Evolutionary conservation across 2,797 vertebrate genomes (phyloP).

Genomic region (Melanogrammus aeglefinus): DNA sequence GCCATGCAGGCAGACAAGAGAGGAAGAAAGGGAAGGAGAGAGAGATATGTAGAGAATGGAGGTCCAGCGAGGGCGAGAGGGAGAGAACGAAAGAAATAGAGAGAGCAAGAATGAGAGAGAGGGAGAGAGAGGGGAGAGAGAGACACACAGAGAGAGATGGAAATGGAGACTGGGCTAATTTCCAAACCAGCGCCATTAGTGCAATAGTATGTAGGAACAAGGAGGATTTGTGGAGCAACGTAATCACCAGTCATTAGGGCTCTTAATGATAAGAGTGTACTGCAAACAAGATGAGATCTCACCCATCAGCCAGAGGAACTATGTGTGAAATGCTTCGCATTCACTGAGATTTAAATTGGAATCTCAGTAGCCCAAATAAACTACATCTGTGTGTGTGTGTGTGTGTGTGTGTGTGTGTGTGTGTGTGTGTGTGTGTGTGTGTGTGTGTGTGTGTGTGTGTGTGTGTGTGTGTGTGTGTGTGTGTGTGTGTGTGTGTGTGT

Average conservation of each 20-base stretch:
- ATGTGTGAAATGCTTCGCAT: background rate
- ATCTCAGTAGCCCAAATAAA: background rate
- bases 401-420: background rate
- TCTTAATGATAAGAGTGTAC: conserved; percentile 23
- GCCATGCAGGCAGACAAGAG: background rate
- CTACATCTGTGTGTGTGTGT: background rate
- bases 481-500: background rate
- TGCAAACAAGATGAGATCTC: background rate
- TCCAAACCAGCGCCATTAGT: background rate
- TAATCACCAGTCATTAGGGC: conserved; percentile 13
- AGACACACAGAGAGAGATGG: conserved; percentile 4
- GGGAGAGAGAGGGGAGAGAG: conserved; percentile 5
- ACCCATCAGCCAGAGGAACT: background rate
- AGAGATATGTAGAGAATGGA: background rate
- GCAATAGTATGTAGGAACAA: background rate
- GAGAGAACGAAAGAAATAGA: conserved; percentile 1
- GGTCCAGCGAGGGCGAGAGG: background rate
- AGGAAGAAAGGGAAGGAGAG: background rate
- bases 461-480: background rate
- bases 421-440: background rate
- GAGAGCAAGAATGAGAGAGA: background rate
- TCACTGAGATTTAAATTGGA: background rate
- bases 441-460: background rate
- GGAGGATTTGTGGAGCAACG: background rate
- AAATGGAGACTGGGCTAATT: background rate